phyloP scores from a whole-genome alignment of 53 echinoderm and acorn worm species.

The Paracentrotus lividus region DNA sequence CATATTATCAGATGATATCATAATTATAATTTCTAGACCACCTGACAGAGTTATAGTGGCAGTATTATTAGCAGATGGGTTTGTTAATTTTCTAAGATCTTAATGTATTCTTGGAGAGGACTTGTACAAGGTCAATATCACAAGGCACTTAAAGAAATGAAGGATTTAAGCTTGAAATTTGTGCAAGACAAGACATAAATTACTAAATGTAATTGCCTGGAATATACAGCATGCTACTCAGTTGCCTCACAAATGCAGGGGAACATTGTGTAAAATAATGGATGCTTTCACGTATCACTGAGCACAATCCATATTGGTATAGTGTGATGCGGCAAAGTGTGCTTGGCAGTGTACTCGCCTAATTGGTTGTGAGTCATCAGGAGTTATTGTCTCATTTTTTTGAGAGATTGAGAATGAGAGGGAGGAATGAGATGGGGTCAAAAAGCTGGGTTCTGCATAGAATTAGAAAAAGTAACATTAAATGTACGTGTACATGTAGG shows the following conservation, averaged over 20 bases:
- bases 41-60: no score
- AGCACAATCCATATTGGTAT: background rate
- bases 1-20: no score
- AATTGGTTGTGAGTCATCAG: conserved; percentile 49
- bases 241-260: background rate
- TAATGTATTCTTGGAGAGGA: no score
- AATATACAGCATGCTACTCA: background rate
- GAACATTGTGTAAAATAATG: background rate
- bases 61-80: no score
- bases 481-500: background rate
- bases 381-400: conserved; percentile 25
- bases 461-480: no score
- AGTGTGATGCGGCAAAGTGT: background rate
- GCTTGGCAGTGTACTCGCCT: conserved; percentile 36
- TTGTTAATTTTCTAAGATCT: no score
- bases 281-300: background rate
- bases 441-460: background rate
- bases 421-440: background rate
- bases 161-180: no score
- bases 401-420: background rate
- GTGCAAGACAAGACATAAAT: no score
- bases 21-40: no score
- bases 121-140: no score
- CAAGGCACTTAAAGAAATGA: no score
- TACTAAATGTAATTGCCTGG: background rate